These are phyloP conservation scores for Bovichtus variegatus DNA, from an alignment of 2,797 vertebrate genomes.

Conservation along the genomic window DNA sequence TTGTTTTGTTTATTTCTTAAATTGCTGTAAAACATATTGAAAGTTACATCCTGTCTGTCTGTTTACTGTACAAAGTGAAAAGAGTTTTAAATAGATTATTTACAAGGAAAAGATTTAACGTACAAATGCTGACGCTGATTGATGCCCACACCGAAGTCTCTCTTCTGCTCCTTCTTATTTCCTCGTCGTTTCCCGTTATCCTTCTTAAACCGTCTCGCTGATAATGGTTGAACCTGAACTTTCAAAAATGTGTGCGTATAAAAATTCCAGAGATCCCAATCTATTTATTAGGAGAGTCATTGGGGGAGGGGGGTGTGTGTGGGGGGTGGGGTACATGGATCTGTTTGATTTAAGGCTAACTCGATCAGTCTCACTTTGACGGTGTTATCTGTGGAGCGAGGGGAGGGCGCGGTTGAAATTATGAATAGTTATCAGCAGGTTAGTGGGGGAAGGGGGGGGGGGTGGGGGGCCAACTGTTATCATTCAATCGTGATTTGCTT, in stretches of 20 bases:
- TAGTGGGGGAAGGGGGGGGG: not conserved
- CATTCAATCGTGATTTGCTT: slow-evolving; percentile 52
- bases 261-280: slow-evolving; percentile 80
- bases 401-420: slow-evolving; percentile 60
- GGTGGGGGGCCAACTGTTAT: slow-evolving; percentile 46
- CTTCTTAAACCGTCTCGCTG: slow-evolving; percentile 32
- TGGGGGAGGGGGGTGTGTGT: not conserved
- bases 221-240: slow-evolving; percentile 74
- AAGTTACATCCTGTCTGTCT: slow-evolving; percentile 87
- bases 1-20: slow-evolving; percentile 84
- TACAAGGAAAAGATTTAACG: slow-evolving; percentile 81
- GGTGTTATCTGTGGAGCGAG: slow-evolving; percentile 58
- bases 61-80: slow-evolving; percentile 88
- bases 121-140: slow-evolving; percentile 73
- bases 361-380: slow-evolving; percentile 70
- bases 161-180: slow-evolving; percentile 43
- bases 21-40: slow-evolving; percentile 86
- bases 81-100: slow-evolving; percentile 82
- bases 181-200: slow-evolving; percentile 23
- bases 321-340: slow-evolving; percentile 21
- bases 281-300: slow-evolving; percentile 64
- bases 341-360: slow-evolving; percentile 83
- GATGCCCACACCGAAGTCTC: slow-evolving; percentile 58
- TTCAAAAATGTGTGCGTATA: slow-evolving; percentile 75
- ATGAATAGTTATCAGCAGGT: slow-evolving; percentile 69